phyloP scores from a whole-genome alignment of 1,140 invertebrate genomes.

The Antheraea mylitta region DNA sequence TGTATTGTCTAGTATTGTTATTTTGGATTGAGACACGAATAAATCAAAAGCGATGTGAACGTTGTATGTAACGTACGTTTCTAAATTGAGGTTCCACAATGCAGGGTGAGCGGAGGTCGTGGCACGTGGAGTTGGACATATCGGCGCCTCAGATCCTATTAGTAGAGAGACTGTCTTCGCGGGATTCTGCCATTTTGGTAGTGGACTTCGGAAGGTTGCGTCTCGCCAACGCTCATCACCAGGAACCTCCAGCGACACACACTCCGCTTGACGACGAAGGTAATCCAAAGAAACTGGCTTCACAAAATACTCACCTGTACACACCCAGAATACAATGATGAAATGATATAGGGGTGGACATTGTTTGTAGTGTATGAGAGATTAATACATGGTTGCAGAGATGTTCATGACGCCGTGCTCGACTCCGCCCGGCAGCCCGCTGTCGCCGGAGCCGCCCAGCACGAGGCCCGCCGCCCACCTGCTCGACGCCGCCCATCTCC shows the following conservation, averaged over 20 bases:
- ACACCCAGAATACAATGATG: too few relatives aligned
- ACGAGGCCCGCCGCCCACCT: slow-evolving; percentile 38
- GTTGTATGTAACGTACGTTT: too few relatives aligned
- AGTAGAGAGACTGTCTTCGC: slow-evolving; percentile 89
- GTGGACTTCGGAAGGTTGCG: slow-evolving; percentile 92
- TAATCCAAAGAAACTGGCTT: slow-evolving; percentile 8
- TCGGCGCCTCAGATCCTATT: slow-evolving; percentile 95
- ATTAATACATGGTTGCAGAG: slow-evolving; percentile 52
- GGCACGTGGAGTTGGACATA: slow-evolving; percentile 94
- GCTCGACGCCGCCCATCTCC: slow-evolving; percentile 82
- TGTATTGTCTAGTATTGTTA: too few relatives aligned
- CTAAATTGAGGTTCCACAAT: not conserved
- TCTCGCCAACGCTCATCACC: slow-evolving; percentile 81
- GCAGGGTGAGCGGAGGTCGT: slow-evolving; percentile 84
- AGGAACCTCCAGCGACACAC: slow-evolving; percentile 25
- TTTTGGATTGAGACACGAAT: too few relatives aligned
- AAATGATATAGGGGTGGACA: too few relatives aligned
- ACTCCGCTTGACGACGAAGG: slow-evolving; percentile 49
- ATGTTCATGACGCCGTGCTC: slow-evolving; percentile 95
- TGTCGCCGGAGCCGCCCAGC: slow-evolving; percentile 51
- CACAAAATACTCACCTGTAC: not conserved
- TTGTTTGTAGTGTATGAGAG: too few relatives aligned
- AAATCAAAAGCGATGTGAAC: too few relatives aligned
- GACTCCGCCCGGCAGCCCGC: slow-evolving; percentile 88
- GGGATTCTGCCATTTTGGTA: slow-evolving; percentile 89